Percentiles rank a stretch among this genome's conserved stretches.
Evolutionary conservation across 2,888 invertebrate species (phyloP).

Genomic region (Azorinus chamasolen): DNA sequence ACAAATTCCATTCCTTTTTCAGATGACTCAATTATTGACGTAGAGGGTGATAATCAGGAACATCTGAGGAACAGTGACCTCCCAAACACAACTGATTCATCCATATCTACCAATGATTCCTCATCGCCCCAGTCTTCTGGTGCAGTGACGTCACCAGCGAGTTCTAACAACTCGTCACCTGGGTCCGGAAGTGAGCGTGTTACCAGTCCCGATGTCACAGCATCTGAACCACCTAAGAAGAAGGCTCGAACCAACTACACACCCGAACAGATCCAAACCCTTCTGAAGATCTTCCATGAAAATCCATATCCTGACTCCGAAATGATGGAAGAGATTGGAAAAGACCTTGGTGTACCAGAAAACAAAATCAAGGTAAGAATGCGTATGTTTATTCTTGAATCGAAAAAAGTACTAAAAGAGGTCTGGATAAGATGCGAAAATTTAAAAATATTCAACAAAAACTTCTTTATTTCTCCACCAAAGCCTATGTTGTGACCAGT

Average conservation of each 20-base stretch:
- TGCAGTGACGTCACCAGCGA: constrained; percentile 50
- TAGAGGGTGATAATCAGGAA: constrained; percentile 55
- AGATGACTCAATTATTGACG: constrained; percentile 28
- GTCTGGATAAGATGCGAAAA: no score
- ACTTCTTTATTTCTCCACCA: no score
- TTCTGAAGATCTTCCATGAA: constrained; percentile 73
- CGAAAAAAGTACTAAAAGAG: no score
- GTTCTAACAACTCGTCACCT: constrained; percentile 47
- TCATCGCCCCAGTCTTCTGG: constrained; percentile 56
- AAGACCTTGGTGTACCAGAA: constrained; percentile 70
- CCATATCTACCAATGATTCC: constrained; percentile 65
- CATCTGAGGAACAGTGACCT: constrained; percentile 38
- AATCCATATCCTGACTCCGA: constrained; percentile 75
- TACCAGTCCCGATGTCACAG: constrained; percentile 50
- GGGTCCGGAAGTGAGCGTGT: constrained; percentile 37
- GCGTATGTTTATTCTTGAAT: no score
- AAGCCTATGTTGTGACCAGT: no score
- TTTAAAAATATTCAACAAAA: no score
- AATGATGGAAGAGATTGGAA: constrained; percentile 69
- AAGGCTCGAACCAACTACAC: constrained; percentile 73
- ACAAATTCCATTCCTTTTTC: neutral
- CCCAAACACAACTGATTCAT: constrained; percentile 63
- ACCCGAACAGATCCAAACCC: constrained; percentile 67
- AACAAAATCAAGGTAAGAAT: constrained; percentile 72
- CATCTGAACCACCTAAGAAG: constrained; percentile 55